Conservation (phyloP, 2,797 vertebrate genomes). For the Anniella stebbinsi region DNA sequence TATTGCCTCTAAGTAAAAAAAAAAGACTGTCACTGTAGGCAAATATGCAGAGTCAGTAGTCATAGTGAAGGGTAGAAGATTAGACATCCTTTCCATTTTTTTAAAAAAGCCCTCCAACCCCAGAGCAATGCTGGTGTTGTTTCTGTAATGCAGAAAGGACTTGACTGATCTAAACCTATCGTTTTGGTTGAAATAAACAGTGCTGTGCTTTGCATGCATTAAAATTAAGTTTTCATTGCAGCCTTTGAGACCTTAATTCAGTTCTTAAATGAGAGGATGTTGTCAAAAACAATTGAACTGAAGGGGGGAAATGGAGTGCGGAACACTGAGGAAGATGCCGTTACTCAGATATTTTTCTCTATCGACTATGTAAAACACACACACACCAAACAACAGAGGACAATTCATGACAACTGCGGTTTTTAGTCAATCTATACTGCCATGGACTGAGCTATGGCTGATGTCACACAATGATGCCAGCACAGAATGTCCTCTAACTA, state of each 20-base stretch:
- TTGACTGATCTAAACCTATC: constrained; percentile 11
- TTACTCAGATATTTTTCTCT: not conserved
- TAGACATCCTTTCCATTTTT: accelerated
- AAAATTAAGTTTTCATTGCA: constrained; percentile 13
- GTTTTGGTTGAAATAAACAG: constrained; percentile 37
- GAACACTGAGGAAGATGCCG: not conserved
- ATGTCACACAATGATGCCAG: not conserved
- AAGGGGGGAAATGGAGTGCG: not conserved
- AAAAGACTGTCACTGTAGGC: not conserved
- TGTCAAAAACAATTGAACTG: not conserved
- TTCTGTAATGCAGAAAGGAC: constrained; percentile 14
- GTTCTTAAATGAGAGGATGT: not conserved
- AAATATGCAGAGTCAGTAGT: not conserved
- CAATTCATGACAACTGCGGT: not conserved
- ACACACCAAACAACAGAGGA: not conserved
- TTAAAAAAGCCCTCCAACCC: not conserved
- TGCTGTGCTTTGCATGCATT: not conserved
- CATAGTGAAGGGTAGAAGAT: not conserved
- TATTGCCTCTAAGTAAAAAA: not conserved
- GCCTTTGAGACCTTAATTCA: not conserved
- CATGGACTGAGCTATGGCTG: not conserved
- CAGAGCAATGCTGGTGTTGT: not conserved
- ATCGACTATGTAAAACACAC: not conserved
- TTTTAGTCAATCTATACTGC: not conserved
- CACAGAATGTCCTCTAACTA: not conserved